These are phyloP conservation scores for Erebia epiphron DNA, from an alignment of 2,888 invertebrate genomes.

Conservation along the genomic window DNA sequence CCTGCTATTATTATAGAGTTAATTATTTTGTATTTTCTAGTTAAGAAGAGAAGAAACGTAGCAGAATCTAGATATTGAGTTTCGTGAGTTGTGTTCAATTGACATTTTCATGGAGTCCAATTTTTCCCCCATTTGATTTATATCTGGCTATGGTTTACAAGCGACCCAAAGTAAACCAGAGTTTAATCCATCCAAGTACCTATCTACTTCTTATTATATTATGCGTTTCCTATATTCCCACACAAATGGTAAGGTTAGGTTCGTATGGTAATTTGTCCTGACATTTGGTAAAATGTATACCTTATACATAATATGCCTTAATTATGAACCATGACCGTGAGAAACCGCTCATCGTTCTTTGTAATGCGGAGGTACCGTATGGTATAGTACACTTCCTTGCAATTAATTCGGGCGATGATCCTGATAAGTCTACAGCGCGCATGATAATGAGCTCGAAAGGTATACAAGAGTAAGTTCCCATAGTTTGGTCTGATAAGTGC, in stretches of 20 bases:
- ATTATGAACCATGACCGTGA: constrained; percentile 57
- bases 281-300: constrained; percentile 38
- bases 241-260: constrained; percentile 21
- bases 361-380: constrained; percentile 59
- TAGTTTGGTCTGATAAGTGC: constrained; percentile 41
- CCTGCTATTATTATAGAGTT: too few species aligned
- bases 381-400: constrained; percentile 72
- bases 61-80: too few species aligned
- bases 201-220: background rate
- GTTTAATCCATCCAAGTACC: too few species aligned
- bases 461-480: constrained; percentile 64
- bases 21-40: too few species aligned
- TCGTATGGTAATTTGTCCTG: constrained; percentile 37
- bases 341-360: constrained; percentile 59
- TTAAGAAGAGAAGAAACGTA: too few species aligned
- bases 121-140: too few species aligned
- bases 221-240: constrained; percentile 33
- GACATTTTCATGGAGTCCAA: too few species aligned
- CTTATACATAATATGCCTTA: constrained; percentile 15
- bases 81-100: too few species aligned
- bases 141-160: too few species aligned
- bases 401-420: constrained; percentile 76
- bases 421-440: constrained; percentile 68
- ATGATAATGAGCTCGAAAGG: constrained; percentile 70
- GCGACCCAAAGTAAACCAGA: too few species aligned